Evolutionary conservation across 2,113 vertebrate genomes (phyloP).

Genomic region (Ochotona curzoniae): DNA sequence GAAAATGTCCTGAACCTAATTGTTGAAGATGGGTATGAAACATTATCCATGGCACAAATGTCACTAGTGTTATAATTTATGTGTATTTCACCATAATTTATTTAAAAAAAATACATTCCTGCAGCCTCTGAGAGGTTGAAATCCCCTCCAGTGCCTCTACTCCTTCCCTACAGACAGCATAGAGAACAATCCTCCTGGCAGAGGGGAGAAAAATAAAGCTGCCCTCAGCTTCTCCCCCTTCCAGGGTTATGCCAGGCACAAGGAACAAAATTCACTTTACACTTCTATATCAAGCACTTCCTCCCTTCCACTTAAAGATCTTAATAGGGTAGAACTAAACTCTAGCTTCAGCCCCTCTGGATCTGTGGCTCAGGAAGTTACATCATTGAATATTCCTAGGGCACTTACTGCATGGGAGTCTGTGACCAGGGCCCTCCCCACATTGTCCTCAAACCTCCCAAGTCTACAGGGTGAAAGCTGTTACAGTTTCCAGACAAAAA

Average conservation of each 20-base stretch:
- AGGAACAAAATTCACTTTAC: neutral
- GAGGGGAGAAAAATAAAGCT: neutral
- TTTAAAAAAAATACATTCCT: neutral
- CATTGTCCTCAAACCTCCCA: no score
- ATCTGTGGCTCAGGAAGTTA: neutral
- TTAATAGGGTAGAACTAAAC: neutral
- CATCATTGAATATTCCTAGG: neutral
- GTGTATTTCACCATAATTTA: neutral
- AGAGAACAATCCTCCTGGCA: neutral
- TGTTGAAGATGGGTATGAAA: neutral
- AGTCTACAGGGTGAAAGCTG: neutral
- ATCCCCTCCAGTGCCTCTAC: neutral
- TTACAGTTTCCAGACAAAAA: neutral
- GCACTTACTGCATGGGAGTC: neutral
- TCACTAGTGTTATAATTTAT: neutral
- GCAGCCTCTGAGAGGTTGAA: neutral
- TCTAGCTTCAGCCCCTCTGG: neutral
- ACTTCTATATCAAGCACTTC: neutral
- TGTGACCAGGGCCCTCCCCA: neutral
- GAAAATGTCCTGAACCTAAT: constrained; percentile 10
- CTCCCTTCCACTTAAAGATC: neutral
- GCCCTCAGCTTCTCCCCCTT: neutral
- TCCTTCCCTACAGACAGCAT: neutral
- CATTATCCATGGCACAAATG: neutral
- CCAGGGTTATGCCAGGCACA: neutral